Evolutionary conservation across 2,113 vertebrate species (phyloP).

Genomic region (Ellobius talpinus): DNA sequence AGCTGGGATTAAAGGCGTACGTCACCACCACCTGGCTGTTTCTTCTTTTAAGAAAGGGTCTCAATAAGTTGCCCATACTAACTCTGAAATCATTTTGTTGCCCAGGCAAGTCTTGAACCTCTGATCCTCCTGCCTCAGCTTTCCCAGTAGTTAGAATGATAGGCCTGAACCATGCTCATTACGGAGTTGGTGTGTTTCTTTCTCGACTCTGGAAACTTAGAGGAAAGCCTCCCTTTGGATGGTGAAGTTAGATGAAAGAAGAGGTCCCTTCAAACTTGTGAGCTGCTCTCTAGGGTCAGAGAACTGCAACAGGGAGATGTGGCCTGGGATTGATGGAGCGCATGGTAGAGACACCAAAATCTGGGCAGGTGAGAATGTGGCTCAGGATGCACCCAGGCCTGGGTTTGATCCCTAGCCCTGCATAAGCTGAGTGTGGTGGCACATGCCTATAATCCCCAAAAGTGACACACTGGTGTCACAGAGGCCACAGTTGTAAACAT

Average conservation of each 20-base stretch:
- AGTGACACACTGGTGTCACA: not conserved
- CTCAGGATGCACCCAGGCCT: not conserved
- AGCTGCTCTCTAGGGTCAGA: accelerated
- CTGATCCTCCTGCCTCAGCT: not conserved
- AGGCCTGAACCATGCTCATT: not conserved
- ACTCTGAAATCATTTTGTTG: not conserved
- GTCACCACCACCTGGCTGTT: too few relatives aligned
- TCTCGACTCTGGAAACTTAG: not conserved
- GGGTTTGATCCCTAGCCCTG: not conserved
- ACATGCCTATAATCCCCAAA: not conserved
- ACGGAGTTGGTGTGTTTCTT: not conserved
- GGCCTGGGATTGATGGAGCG: not conserved
- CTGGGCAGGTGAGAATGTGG: not conserved
- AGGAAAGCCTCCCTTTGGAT: not conserved
- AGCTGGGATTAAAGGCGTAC: too few relatives aligned
- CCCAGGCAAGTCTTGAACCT: not conserved
- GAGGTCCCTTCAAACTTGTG: not conserved
- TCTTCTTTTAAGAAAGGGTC: not conserved
- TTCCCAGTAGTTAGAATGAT: not conserved
- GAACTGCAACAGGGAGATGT: not conserved
- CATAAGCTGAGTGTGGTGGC: not conserved
- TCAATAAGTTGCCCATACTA: not conserved
- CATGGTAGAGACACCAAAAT: not conserved
- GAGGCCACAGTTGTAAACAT: not conserved
- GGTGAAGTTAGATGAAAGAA: not conserved